A percentile compares a stretch with the other conserved stretches of the same genome.
Evolutionary conservation across 2,113 vertebrate species (phyloP).

Genomic region (Aviceda subcristata): DNA sequence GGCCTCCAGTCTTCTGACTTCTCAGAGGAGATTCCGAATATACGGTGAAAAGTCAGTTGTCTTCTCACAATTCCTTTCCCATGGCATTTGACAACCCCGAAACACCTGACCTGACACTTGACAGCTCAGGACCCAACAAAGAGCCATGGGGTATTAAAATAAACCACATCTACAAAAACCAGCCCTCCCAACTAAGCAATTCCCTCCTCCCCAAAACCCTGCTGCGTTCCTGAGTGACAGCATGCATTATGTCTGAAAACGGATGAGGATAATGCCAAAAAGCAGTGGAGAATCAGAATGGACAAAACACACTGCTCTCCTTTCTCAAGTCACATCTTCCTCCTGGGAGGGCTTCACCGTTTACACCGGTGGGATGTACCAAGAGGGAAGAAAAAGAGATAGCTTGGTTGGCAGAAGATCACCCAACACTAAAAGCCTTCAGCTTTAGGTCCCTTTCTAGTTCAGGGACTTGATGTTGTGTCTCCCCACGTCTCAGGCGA

Average conservation of each 20-base stretch:
- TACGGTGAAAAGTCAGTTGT: neutral
- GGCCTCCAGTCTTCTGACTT: neutral
- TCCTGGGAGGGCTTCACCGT: neutral
- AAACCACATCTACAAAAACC: neutral
- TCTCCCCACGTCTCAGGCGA: neutral
- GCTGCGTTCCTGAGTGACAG: neutral
- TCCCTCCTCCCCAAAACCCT: neutral
- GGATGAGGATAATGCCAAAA: neutral
- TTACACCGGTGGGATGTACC: neutral
- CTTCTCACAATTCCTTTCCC: neutral
- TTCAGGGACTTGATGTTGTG: neutral
- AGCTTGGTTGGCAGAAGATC: neutral
- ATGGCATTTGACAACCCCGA: neutral
- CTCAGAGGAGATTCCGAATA: neutral
- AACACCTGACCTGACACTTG: neutral
- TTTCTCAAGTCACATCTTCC: neutral
- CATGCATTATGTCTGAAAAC: accelerated
- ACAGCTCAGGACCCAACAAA: neutral
- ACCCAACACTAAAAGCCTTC: neutral
- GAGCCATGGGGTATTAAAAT: neutral
- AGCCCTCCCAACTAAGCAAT: neutral
- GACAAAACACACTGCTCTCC: neutral
- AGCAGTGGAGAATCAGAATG: neutral
- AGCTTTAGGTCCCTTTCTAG: neutral
- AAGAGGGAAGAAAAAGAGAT: too few relatives aligned